Conservation (phyloP, 2,888 invertebrate genomes). For the Odontocerum albicorne region DNA sequence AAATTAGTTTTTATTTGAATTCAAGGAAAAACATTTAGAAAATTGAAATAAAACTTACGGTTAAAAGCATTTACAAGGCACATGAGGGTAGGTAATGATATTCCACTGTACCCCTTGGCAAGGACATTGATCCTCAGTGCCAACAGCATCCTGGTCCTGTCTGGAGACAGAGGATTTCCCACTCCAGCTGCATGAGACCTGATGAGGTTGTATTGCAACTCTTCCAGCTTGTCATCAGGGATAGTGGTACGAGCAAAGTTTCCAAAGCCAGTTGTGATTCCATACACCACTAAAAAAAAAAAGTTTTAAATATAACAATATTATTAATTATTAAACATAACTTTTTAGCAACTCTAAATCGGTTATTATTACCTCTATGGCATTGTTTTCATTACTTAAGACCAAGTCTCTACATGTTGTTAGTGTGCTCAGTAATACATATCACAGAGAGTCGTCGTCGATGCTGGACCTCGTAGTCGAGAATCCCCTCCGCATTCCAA, state of each 20-base stretch:
- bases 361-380: no score
- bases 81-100: slow-evolving; percentile 58
- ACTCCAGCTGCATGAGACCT: slow-evolving; percentile 67
- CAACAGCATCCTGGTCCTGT: slow-evolving; percentile 62
- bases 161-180: slow-evolving; percentile 60
- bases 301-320: no score
- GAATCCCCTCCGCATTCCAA: no score
- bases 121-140: slow-evolving; percentile 66
- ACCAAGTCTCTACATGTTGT: no score
- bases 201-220: slow-evolving; percentile 65
- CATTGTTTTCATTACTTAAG: no score
- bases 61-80: slow-evolving; percentile 66
- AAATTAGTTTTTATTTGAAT: no score
- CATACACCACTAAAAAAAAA: slow-evolving; percentile 54
- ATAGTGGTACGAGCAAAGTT: slow-evolving; percentile 63
- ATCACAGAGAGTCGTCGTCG: no score
- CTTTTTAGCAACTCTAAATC: no score
- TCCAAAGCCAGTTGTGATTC: slow-evolving; percentile 69
- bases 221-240: slow-evolving; percentile 55
- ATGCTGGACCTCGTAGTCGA: no score
- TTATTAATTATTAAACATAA: no score
- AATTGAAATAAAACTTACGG: slow-evolving; percentile 48
- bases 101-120: slow-evolving; percentile 69
- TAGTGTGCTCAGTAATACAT: no score
- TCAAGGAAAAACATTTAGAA: no score